phyloP scores from a whole-genome alignment of 2,888 invertebrate species.

The Ganaspis brasiliensis region DNA sequence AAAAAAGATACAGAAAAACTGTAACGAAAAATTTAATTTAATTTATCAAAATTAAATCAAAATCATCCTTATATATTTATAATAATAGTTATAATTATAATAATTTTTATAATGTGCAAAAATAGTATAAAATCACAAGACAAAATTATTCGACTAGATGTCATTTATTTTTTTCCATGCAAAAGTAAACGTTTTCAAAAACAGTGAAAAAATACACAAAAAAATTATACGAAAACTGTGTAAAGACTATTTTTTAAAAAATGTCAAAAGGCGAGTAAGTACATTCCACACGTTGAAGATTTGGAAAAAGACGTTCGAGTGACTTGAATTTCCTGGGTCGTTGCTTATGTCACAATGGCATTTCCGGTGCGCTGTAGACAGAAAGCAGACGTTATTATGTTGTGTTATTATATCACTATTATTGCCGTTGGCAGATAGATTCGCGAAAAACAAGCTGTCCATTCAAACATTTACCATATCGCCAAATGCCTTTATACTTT shows the following conservation, averaged over 20 bases:
- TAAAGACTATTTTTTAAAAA: slow-evolving; percentile 19
- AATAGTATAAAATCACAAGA: not conserved
- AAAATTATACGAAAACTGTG: slow-evolving; percentile 35
- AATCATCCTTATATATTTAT: too few species aligned
- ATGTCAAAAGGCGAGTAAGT: slow-evolving; percentile 32
- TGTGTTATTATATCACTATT: slow-evolving; percentile 31
- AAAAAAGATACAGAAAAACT: too few species aligned
- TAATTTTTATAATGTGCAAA: too few species aligned
- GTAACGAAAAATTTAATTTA: too few species aligned
- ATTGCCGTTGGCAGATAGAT: slow-evolving; percentile 16
- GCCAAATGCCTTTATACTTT: not conserved
- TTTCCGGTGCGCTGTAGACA: slow-evolving; percentile 56
- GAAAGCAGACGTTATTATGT: slow-evolving; percentile 55
- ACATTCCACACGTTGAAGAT: slow-evolving; percentile 19
- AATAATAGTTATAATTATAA: too few species aligned
- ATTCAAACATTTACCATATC: not conserved
- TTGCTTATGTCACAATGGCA: slow-evolving; percentile 51
- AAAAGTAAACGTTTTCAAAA: slow-evolving; percentile 3
- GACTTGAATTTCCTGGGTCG: slow-evolving; percentile 39
- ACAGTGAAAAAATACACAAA: slow-evolving; percentile 14
- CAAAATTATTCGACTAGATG: not conserved
- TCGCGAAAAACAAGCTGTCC: slow-evolving; percentile 10
- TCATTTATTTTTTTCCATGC: not conserved
- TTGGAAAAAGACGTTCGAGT: slow-evolving; percentile 34
- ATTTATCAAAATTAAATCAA: too few species aligned